Evolutionary conservation across 2,113 vertebrate species (phyloP).

Genomic region (Zapornia atra): DNA sequence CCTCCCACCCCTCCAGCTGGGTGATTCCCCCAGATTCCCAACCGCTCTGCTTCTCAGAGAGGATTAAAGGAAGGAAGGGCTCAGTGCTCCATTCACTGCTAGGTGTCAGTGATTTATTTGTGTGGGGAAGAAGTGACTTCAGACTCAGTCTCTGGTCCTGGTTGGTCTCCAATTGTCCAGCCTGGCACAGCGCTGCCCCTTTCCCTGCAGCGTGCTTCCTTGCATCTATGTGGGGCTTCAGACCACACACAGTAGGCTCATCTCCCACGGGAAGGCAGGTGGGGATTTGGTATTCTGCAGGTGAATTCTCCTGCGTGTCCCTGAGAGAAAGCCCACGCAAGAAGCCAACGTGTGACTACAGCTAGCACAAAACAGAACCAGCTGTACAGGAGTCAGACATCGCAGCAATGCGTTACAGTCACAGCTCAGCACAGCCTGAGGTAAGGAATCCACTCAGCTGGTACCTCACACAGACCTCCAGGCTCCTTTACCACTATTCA

Average conservation of each 20-base stretch:
- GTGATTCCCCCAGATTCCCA: not conserved
- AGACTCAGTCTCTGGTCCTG: not conserved
- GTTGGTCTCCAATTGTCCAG: not conserved
- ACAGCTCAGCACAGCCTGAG: not conserved
- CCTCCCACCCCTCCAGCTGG: not conserved
- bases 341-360: fast-evolving
- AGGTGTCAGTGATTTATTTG: not conserved
- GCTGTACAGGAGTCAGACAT: fast-evolving
- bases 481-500: not conserved
- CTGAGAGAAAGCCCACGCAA: fast-evolving
- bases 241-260: not conserved
- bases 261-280: not conserved
- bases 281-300: not conserved
- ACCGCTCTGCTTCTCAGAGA: not conserved
- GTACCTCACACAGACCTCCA: fast-evolving
- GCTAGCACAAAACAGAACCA: not conserved
- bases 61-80: not conserved
- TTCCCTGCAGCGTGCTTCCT: fast-evolving
- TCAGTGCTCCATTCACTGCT: not conserved
- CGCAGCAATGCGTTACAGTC: fast-evolving
- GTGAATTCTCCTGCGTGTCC: fast-evolving
- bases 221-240: fast-evolving
- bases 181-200: not conserved
- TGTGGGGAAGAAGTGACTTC: not conserved
- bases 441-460: fast-evolving